Conservation (phyloP, 2,113 vertebrate genomes). For the Lucifuga dentata region DNA sequence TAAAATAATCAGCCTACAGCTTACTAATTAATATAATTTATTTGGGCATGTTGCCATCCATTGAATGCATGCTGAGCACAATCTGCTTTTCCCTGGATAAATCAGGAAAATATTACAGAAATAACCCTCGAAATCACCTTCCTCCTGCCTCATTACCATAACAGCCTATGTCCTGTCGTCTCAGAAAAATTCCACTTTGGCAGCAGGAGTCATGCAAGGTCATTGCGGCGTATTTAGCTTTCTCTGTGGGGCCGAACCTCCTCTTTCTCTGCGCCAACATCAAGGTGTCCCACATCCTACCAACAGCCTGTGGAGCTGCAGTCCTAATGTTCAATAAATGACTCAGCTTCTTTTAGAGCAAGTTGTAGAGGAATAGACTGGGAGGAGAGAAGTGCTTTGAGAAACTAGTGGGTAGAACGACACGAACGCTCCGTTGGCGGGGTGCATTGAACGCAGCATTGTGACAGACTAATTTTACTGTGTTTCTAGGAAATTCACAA, state of each 20-base stretch:
- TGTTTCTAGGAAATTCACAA: slow-evolving; percentile 89
- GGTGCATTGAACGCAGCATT: background rate
- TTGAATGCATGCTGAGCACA: slow-evolving; percentile 12
- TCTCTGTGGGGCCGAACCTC: background rate
- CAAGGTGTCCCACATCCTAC: slow-evolving; percentile 26
- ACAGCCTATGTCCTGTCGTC: slow-evolving; percentile 3
- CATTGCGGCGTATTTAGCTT: background rate
- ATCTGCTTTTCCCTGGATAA: slow-evolving; percentile 18
- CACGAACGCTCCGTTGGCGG: background rate
- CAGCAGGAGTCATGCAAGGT: slow-evolving; percentile 5
- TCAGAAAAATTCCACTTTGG: slow-evolving; percentile 14
- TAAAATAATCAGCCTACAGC: no score
- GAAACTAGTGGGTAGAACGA: background rate
- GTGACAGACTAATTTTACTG: slow-evolving; percentile 30
- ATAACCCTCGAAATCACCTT: slow-evolving; percentile 22
- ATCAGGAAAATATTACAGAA: slow-evolving; percentile 23
- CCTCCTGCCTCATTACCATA: slow-evolving; percentile 28
- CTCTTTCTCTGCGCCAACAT: background rate
- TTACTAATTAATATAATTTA: slow-evolving; percentile 12
- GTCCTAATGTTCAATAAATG: slow-evolving; percentile 13
- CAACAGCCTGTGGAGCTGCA: background rate
- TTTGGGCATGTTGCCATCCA: background rate
- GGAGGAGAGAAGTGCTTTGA: background rate
- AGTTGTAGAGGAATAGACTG: background rate
- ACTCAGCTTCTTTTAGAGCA: background rate